Percentiles rank a stretch among this genome's conserved stretches.
phyloP scores from a whole-genome alignment of 2,888 invertebrate species.

The Itoplectis maculator region DNA sequence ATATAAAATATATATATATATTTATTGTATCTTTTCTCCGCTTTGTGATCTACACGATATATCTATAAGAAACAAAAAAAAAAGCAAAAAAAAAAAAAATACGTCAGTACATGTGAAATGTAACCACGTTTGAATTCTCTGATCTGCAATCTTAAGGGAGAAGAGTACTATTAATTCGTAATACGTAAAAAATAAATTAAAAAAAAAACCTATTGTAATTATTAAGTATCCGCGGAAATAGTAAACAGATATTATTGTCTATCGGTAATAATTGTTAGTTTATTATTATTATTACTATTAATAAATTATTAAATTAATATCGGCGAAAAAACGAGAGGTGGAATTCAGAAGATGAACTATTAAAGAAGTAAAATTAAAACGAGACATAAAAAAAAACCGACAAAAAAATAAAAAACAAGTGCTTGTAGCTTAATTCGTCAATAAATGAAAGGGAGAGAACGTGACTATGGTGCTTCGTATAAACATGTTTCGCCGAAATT shows the following conservation, averaged over 20 bases:
- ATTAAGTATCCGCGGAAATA: conserved; percentile 70
- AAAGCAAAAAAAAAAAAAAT: conserved; percentile 65
- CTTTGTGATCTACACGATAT: conserved; percentile 79
- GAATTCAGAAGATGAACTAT: conserved; percentile 65
- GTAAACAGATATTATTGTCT: conserved; percentile 77
- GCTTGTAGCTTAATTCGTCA: conserved; percentile 72
- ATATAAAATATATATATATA: conserved; percentile 65
- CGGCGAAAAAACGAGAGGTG: conserved; percentile 37
- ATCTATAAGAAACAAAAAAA: conserved; percentile 24
- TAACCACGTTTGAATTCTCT: conserved; percentile 75
- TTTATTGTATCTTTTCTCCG: conserved; percentile 78
- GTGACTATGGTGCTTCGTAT: conserved; percentile 67
- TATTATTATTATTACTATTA: conserved; percentile 66
- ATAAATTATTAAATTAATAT: conserved; percentile 72
- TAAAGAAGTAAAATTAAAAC: conserved; percentile 64
- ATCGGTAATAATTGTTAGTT: conserved; percentile 77
- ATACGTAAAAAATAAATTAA: conserved; percentile 41
- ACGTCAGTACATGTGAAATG: conserved; percentile 75
- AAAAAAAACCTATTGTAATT: conserved; percentile 64
- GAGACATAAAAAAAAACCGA: conserved; percentile 54
- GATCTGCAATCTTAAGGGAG: conserved; percentile 74
- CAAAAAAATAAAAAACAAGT: conserved; percentile 62
- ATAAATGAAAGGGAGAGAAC: conserved; percentile 69
- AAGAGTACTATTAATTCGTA: conserved; percentile 63
- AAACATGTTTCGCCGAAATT: conserved; percentile 57